A percentile compares a stretch with the other conserved stretches of the same genome.
These are phyloP conservation scores for Botrylloides violaceus DNA, from an alignment of 23 tunicate species.

Conservation along the genomic window DNA sequence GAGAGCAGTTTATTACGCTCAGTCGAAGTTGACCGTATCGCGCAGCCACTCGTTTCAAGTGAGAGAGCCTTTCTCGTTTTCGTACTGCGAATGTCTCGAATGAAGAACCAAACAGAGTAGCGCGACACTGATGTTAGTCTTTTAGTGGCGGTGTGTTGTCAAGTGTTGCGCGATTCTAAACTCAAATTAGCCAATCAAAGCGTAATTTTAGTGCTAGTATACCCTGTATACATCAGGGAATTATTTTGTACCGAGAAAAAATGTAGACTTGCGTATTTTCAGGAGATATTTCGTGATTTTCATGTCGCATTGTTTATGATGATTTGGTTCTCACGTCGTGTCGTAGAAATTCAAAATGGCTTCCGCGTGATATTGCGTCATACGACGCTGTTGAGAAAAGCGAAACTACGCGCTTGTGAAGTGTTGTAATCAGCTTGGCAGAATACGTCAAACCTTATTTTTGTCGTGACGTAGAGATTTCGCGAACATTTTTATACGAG, in stretches of 20 bases:
- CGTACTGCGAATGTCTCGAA: background rate
- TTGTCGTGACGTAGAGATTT: too few relatives aligned
- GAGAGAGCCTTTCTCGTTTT: background rate
- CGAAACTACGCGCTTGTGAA: background rate
- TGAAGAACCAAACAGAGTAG: background rate
- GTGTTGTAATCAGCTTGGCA: background rate
- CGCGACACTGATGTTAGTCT: background rate
- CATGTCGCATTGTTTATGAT: background rate
- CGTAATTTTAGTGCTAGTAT: too few relatives aligned
- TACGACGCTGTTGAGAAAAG: background rate
- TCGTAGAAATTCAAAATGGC: background rate
- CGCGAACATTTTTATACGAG: too few relatives aligned
- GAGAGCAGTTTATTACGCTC: too few relatives aligned
- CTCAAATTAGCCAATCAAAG: too few relatives aligned
- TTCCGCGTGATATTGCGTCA: background rate
- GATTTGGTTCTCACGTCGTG: background rate
- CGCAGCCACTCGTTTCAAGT: too few relatives aligned
- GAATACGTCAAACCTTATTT: too few relatives aligned
- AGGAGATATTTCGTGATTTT: background rate
- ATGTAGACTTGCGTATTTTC: background rate
- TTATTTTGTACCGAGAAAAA: too few relatives aligned
- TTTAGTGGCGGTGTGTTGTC: background rate
- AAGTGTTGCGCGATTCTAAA: too few relatives aligned
- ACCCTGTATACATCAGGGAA: too few relatives aligned
- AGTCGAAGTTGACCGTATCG: too few relatives aligned